Conservation (phyloP, 37 sponge, comb jelly and placozoan species). For the Agelas oroides region DNA sequence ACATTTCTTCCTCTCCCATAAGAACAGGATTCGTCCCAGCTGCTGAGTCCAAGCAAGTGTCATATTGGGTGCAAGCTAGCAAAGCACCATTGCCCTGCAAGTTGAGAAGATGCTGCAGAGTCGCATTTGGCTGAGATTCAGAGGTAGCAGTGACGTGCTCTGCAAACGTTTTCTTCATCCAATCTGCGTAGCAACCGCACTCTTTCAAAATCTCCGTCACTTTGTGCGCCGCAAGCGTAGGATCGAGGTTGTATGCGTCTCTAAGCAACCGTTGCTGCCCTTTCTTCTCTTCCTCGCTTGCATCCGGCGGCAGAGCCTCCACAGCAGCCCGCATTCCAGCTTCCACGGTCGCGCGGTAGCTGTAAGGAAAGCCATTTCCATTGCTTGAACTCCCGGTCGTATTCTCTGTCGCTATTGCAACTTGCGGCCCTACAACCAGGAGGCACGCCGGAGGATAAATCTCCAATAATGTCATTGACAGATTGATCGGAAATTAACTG, state of each 20-base stretch:
- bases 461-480: conserved; percentile 23
- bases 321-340: not conserved
- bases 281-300: not conserved
- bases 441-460: conserved; percentile 44
- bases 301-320: not conserved
- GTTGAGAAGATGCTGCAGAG: not conserved
- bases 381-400: too few species aligned
- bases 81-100: conserved; percentile 41
- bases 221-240: not conserved
- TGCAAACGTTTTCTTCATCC: conserved; percentile 13
- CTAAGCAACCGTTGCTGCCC: not conserved
- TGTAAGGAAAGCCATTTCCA: not conserved
- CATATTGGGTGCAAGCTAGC: conserved; percentile 50
- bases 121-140: not conserved
- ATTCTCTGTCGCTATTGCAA: not conserved
- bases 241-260: conserved; percentile 1
- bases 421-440: conserved; percentile 34
- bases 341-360: conserved; percentile 17
- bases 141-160: not conserved
- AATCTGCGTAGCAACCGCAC: conserved; percentile 1
- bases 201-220: not conserved
- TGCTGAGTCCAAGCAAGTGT: conserved; percentile 24
- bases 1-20: not conserved
- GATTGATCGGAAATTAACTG: too few species aligned
- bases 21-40: not conserved